Percentiles rank a stretch among this genome's conserved stretches.
Conservation (phyloP, 2,113 vertebrate species). For the Ahaetulla prasina region DNA sequence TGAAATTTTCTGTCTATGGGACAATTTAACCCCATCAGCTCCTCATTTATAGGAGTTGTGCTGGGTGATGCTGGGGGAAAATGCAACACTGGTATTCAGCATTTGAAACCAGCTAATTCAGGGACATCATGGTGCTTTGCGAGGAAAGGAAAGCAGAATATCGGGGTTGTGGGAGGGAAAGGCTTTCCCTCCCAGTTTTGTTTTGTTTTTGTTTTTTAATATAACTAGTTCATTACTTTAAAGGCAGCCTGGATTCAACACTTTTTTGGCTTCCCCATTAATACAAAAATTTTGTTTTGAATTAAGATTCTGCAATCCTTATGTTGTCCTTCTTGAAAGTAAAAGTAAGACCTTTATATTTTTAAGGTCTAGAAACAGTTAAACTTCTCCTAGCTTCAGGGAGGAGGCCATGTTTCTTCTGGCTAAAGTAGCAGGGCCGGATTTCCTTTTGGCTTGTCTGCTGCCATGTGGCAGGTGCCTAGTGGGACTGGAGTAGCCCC, state of each 20-base stretch:
- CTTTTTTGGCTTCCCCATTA: neutral
- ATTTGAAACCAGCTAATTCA: neutral
- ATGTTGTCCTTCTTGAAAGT: neutral
- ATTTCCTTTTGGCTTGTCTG: constrained; percentile 13
- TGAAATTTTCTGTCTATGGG: constrained; percentile 4
- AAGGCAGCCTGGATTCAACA: neutral
- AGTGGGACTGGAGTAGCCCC: constrained; percentile 3
- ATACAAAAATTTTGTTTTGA: neutral
- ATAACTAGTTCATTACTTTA: neutral
- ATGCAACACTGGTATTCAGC: neutral
- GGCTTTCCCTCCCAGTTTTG: neutral
- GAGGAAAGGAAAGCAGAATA: neutral
- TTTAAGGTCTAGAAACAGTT: neutral
- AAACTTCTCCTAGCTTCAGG: neutral
- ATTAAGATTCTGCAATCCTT: neutral
- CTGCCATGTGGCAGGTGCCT: constrained; percentile 20
- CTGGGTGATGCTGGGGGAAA: neutral
- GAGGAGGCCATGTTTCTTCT: constrained; percentile 16
- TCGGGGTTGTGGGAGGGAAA: too few relatives aligned
- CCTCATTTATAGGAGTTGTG: neutral
- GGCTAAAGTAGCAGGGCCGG: constrained; percentile 6
- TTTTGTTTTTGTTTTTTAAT: neutral
- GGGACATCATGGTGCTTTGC: neutral
- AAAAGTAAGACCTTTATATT: neutral
- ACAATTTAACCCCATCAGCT: constrained; percentile 19